Percentiles rank a stretch among this genome's conserved stretches.
These are phyloP conservation scores for Hypocryptadius cinnamomeus DNA, from an alignment of 2,113 vertebrate species.

Conservation along the genomic window DNA sequence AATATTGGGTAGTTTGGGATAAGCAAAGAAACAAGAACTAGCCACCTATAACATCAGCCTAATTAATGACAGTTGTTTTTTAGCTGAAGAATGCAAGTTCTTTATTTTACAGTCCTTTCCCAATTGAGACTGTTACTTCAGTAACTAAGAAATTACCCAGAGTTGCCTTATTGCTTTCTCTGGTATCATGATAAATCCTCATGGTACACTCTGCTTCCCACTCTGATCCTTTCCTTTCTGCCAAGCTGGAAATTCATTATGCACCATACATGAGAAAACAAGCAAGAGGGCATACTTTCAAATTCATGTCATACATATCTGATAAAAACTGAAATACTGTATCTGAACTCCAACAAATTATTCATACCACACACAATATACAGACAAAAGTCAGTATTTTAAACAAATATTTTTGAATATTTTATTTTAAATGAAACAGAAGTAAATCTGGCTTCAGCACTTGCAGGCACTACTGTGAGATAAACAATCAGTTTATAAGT, in stretches of 20 bases:
- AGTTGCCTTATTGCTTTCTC: slow-evolving; percentile 1
- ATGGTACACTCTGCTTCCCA: neutral
- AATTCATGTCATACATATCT: slow-evolving; percentile 39
- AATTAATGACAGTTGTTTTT: neutral
- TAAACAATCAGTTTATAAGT: neutral
- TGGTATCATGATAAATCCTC: neutral
- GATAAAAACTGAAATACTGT: slow-evolving; percentile 23
- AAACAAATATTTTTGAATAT: slow-evolving; percentile 39
- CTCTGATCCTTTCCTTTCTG: slow-evolving; percentile 21
- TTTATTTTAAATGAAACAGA: slow-evolving; percentile 7
- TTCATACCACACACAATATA: slow-evolving; percentile 8
- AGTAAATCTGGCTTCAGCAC: neutral
- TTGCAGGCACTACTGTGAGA: neutral
- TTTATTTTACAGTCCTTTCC: neutral
- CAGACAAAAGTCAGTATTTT: slow-evolving; percentile 25
- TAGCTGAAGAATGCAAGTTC: neutral
- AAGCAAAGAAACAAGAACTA: neutral
- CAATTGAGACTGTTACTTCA: neutral
- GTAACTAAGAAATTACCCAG: slow-evolving; percentile 3
- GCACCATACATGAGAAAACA: slow-evolving; percentile 26
- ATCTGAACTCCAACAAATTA: slow-evolving; percentile 46
- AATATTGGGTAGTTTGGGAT: neutral
- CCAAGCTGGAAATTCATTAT: slow-evolving; percentile 41
- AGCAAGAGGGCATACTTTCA: slow-evolving; percentile 32
- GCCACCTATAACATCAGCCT: neutral